Percentiles rank a stretch among this genome's conserved stretches.
Evolutionary conservation across 2,797 vertebrate genomes (phyloP).

Genomic region (Phataginus tetradactyla): DNA sequence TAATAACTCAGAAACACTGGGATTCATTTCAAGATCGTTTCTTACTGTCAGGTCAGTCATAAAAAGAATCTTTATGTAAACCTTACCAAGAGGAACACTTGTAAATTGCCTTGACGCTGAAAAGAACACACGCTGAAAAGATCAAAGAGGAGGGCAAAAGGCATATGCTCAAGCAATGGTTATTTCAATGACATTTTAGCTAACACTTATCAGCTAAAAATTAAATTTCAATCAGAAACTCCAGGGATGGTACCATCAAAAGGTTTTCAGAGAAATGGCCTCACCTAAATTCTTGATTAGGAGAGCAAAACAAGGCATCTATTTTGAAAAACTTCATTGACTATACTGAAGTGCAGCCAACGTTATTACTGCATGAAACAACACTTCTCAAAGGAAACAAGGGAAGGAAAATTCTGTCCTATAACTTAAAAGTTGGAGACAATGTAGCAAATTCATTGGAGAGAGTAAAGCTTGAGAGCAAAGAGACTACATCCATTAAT

Average conservation of each 20-base stretch:
- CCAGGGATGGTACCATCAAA: background rate
- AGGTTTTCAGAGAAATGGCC: background rate
- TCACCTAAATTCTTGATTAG: constrained; percentile 20
- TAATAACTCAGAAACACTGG: constrained; percentile 25
- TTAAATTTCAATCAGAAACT: background rate
- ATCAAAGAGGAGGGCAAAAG: background rate
- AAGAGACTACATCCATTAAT: background rate
- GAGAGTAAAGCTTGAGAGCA: background rate
- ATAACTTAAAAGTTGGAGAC: constrained; percentile 11
- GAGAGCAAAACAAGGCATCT: constrained; percentile 6
- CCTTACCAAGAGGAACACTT: background rate
- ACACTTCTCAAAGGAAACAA: background rate
- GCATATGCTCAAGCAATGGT: background rate
- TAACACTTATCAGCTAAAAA: constrained; percentile 32
- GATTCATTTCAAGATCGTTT: background rate
- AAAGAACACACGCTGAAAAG: background rate
- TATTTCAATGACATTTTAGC: constrained; percentile 1
- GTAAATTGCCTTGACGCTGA: background rate
- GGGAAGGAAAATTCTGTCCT: background rate
- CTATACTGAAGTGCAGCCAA: background rate
- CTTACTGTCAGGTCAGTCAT: background rate
- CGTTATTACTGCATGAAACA: background rate
- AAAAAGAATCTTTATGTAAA: constrained; percentile 6
- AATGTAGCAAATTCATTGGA: constrained; percentile 26
- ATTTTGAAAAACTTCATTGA: constrained; percentile 12